phyloP scores from a whole-genome alignment of 1,140 invertebrate genomes.

The Drosophila asahinai region DNA sequence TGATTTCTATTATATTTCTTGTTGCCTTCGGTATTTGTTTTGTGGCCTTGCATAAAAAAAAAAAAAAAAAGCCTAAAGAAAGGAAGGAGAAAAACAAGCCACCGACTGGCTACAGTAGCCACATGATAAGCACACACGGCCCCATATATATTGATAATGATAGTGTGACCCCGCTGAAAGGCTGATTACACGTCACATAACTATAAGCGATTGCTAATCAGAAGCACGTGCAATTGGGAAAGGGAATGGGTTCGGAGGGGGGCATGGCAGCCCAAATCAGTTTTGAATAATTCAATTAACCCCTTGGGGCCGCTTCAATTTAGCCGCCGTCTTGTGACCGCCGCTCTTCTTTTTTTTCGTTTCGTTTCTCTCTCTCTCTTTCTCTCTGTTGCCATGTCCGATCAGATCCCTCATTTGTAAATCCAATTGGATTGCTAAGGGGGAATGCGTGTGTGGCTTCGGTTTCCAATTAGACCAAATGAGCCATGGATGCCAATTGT shows the following conservation, averaged over 20 bases:
- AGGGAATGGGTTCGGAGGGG: neutral
- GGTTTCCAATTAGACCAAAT: slow-evolving; percentile 27
- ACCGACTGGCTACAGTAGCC: slow-evolving; percentile 31
- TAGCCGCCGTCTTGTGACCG: slow-evolving; percentile 54
- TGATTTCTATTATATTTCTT: slow-evolving; percentile 1
- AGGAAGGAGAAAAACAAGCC: slow-evolving; percentile 11
- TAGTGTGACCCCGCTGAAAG: slow-evolving; percentile 28
- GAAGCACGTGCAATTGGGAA: slow-evolving; percentile 49
- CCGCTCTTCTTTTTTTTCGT: slow-evolving; percentile 2
- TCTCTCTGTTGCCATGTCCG: slow-evolving; percentile 30
- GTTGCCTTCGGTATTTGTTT: slow-evolving; percentile 24
- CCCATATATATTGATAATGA: slow-evolving; percentile 41
- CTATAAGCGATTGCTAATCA: slow-evolving; percentile 50
- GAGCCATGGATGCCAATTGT: slow-evolving; percentile 17
- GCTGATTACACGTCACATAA: slow-evolving; percentile 30
- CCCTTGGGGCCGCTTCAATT: slow-evolving; percentile 78
- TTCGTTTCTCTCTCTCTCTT: neutral
- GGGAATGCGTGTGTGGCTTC: neutral
- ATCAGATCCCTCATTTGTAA: slow-evolving; percentile 14
- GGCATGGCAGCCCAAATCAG: slow-evolving; percentile 56
- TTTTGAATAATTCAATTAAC: slow-evolving; percentile 82
- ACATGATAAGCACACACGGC: slow-evolving; percentile 42
- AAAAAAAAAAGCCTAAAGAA: slow-evolving; percentile 2
- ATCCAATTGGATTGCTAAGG: slow-evolving; percentile 22
- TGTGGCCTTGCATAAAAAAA: slow-evolving; percentile 41